phyloP scores from a whole-genome alignment of 2,797 vertebrate genomes.

The Odontamblyopus lacepedii region DNA sequence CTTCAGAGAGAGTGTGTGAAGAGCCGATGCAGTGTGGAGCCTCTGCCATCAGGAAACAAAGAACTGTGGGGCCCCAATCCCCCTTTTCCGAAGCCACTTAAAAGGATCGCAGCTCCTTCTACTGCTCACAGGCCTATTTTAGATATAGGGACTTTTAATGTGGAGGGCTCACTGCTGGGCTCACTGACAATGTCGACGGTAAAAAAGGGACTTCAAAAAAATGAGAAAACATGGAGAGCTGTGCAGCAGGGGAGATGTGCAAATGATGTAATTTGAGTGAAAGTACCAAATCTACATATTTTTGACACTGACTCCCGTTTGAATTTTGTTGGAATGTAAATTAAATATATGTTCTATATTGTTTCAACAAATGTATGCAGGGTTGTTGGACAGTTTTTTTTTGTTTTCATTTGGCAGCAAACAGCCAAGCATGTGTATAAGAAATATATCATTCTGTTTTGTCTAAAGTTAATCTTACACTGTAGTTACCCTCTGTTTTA shows the following conservation, averaged over 20 bases:
- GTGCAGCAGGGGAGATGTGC: constrained; percentile 30
- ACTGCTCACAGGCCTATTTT: constrained; percentile 78
- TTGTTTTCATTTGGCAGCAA: background rate
- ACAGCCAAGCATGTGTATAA: too few relatives aligned
- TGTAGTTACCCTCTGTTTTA: too few relatives aligned
- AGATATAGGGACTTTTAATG: constrained; percentile 74
- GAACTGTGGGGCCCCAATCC: constrained; percentile 68
- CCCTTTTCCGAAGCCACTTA: constrained; percentile 71
- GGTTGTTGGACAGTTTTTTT: background rate
- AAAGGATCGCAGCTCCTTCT: constrained; percentile 73
- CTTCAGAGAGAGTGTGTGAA: constrained; percentile 79
- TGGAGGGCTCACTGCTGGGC: constrained; percentile 69
- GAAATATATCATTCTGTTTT: too few relatives aligned
- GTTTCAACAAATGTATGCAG: constrained; percentile 26
- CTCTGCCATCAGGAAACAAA: constrained; percentile 77
- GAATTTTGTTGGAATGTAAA: constrained; percentile 32
- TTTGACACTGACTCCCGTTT: constrained; percentile 10
- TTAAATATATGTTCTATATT: constrained; percentile 5
- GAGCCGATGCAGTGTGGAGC: constrained; percentile 69
- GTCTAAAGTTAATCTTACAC: too few relatives aligned
- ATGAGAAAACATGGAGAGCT: constrained; percentile 55
- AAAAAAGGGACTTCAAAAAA: constrained; percentile 61
- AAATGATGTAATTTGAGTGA: constrained; percentile 54
- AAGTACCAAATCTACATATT: constrained; percentile 37
- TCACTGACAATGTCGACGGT: constrained; percentile 62